Base-by-base conservation (phyloP, 2,797 vertebrate genomes). In the Hephaestus fuliginosus region DNA sequence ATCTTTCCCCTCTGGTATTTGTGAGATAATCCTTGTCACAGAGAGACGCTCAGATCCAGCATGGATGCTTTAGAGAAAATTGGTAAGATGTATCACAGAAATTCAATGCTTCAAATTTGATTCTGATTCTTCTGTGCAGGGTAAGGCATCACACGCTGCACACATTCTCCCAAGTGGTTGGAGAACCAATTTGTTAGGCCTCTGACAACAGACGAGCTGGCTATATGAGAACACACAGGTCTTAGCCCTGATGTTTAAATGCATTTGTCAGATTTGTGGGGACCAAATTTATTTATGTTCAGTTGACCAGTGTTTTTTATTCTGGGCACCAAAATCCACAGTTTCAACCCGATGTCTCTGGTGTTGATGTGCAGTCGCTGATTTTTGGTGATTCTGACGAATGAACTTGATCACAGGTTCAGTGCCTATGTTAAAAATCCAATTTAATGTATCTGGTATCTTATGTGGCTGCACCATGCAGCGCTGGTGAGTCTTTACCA, bases 121-220 rank as follows among this genome's bases (percentile, higher is more conserved):
- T 93, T 92, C 78, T 82, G 87, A 86, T 88, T 90, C 81, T 86
- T 88, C 80, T 87, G 89, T 81, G 91, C 84, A 14, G 80, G 62
- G 60, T 74, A 91, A 91, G 89, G 69, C 89, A 81, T 86, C 85
- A 83, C 88, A 80, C 53, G 58, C 71, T 22, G 74, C 78, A 88
- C 89, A 91, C 79, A 82, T 76, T 70, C 88, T 93, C 91, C 90
- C 90, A 78, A 88, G 88, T 88, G 91, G 88, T 83, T 64, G 46
- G 64, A 89, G 86, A 92, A 90, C 90, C 90, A 93, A 93, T 93
- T 93, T 93, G 89, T 91, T 93, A 91, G 89, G 86, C 85, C 85
- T 71, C 66, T 78, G 91, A 92, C 91, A 91, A 86, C 84, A 87
- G 90, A 83, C 66, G 36, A 81, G 80, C 67, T 8, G 80, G 78